Evolutionary conservation across 2,797 vertebrate species (phyloP).

Genomic region (Acestrorhynchus altus): DNA sequence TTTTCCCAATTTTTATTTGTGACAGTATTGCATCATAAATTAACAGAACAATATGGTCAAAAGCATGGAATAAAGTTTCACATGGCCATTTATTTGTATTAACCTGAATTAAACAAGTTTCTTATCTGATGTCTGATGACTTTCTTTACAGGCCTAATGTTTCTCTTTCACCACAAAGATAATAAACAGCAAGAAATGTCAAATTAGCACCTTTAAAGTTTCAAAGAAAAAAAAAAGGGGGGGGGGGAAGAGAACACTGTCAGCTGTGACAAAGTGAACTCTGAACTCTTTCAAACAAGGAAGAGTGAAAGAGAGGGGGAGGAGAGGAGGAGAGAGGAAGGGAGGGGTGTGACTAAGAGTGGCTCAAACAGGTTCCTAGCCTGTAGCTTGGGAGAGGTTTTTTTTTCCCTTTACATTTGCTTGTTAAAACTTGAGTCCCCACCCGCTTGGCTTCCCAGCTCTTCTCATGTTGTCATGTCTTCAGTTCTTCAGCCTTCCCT

Average conservation of each 20-base stretch:
- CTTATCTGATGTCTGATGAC: too few relatives aligned
- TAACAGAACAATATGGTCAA: too few relatives aligned
- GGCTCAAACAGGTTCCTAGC: conserved; percentile 79
- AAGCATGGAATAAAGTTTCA: too few relatives aligned
- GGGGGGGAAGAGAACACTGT: not conserved
- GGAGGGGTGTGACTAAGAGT: conserved; percentile 70
- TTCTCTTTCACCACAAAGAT: not conserved
- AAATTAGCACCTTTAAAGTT: not conserved
- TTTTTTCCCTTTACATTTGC: conserved; percentile 71
- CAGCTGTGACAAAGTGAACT: conserved; percentile 62
- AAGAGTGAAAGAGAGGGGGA: not conserved
- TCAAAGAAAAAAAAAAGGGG: not conserved
- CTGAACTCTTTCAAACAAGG: conserved; percentile 57
- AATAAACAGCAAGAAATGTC: not conserved
- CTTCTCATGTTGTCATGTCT: conserved; percentile 74
- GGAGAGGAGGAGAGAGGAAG: conserved; percentile 21
- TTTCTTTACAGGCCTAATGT: too few relatives aligned
- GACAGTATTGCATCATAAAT: too few relatives aligned
- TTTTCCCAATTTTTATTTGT: too few relatives aligned
- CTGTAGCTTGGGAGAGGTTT: conserved; percentile 65
- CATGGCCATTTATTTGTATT: too few relatives aligned
- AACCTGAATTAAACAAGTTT: too few relatives aligned
- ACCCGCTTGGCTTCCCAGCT: conserved; percentile 76
- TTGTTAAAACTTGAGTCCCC: conserved; percentile 88
- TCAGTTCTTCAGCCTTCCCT: conserved; percentile 57